Conservation (phyloP, 2,888 invertebrate genomes). For the Drosophila rellima region DNA sequence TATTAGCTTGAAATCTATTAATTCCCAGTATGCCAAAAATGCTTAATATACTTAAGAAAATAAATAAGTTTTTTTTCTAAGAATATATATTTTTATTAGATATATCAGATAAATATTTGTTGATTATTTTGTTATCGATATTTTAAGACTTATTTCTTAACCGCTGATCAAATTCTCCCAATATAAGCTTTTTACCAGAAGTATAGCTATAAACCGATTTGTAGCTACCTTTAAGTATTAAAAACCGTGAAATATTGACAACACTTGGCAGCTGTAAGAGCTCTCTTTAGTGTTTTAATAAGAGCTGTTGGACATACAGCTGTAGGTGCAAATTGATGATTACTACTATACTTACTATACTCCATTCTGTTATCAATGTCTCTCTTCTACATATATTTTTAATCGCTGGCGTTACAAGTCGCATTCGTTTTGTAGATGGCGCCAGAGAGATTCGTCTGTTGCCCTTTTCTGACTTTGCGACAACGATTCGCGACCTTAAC, state of each 20-base stretch:
- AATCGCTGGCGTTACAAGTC: not conserved
- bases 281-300: not conserved
- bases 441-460: slow-evolving; percentile 18
- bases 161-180: no score
- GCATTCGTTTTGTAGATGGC: slow-evolving; percentile 28
- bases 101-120: no score
- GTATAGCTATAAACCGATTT: not conserved
- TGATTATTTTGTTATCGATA: no score
- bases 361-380: slow-evolving; percentile 33
- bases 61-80: no score
- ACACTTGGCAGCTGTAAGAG: not conserved
- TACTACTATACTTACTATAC: not conserved
- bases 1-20: no score
- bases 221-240: not conserved
- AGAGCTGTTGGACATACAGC: slow-evolving; percentile 4
- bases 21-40: no score
- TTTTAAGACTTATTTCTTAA: no score
- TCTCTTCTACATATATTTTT: slow-evolving; percentile 22
- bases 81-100: no score
- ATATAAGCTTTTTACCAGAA: no score
- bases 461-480: slow-evolving; percentile 64
- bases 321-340: not conserved
- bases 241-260: not conserved
- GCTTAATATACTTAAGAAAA: no score
- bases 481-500: slow-evolving; percentile 51